These are phyloP conservation scores for Amyelois transitella DNA, from an alignment of 1,140 invertebrate genomes.

Conservation along the genomic window DNA sequence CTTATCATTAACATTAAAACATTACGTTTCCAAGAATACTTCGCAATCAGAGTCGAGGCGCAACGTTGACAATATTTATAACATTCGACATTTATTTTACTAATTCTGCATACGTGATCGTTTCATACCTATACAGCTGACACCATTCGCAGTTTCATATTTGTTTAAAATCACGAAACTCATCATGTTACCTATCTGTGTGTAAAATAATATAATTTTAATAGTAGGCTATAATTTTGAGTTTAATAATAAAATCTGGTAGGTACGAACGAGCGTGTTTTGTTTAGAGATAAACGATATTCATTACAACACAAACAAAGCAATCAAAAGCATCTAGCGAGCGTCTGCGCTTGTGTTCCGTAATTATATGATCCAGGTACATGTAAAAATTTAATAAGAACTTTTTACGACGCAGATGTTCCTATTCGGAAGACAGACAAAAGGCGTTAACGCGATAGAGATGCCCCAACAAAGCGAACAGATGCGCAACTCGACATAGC, in stretches of 20 bases:
- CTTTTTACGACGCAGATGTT: conserved; percentile 55
- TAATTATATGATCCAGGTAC: conserved; percentile 25
- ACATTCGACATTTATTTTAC: conserved; percentile 1
- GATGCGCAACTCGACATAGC: conserved; percentile 55
- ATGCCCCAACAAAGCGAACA: conserved; percentile 58
- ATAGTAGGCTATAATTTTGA: conserved; percentile 5
- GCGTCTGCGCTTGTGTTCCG: conserved; percentile 15
- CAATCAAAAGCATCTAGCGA: conserved; percentile 23
- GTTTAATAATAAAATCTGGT: conserved; percentile 12
- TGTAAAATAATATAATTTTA: conserved; percentile 8
- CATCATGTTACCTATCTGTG: too few species aligned
- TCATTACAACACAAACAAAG: conserved; percentile 33
- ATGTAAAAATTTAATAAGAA: conserved; percentile 28
- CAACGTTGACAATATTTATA: neutral
- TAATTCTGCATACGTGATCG: conserved; percentile 1
- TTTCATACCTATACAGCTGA: neutral
- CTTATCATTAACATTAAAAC: neutral
- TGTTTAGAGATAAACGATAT: conserved; percentile 14
- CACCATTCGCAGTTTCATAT: neutral
- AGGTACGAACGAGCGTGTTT: neutral
- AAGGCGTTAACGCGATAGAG: conserved; percentile 60
- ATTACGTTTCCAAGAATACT: neutral
- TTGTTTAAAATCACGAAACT: neutral
- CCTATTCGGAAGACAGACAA: conserved; percentile 52
- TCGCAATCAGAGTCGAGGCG: neutral